These are phyloP conservation scores for Rhodeus uyekii DNA, from an alignment of 2,797 vertebrate species.

Conservation along the genomic window DNA sequence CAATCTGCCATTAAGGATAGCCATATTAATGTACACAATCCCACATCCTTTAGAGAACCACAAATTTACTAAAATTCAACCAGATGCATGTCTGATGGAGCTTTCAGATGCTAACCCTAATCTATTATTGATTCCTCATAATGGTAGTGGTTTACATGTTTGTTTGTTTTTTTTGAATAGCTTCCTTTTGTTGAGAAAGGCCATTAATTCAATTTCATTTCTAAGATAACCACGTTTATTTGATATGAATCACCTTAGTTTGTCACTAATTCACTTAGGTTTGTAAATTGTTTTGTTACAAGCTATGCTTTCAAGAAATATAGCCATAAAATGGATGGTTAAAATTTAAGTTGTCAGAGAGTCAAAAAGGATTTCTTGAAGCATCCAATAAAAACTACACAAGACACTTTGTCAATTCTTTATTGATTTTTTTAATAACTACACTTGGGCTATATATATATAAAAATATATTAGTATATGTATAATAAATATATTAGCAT, in stretches of 20 bases:
- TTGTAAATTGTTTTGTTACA: not conserved
- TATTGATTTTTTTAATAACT: not conserved
- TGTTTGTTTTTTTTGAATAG: too few species aligned
- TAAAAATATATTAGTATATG: too few species aligned
- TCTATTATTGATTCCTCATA: slow-evolving; percentile 45
- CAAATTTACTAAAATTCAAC: slow-evolving; percentile 24
- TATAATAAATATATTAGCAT: too few species aligned
- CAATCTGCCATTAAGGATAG: slow-evolving; percentile 39
- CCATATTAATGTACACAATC: slow-evolving; percentile 7
- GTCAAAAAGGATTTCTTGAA: not conserved
- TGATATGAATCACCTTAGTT: not conserved
- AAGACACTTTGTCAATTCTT: not conserved
- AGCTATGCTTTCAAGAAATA: not conserved
- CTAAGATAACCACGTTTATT: not conserved
- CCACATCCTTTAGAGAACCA: slow-evolving; percentile 49
- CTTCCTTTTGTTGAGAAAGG: not conserved
- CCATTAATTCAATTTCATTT: not conserved
- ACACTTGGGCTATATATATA: too few species aligned
- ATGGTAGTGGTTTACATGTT: not conserved
- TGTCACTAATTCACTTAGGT: not conserved
- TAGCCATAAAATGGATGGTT: not conserved
- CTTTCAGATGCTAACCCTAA: slow-evolving; percentile 18
- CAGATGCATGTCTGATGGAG: slow-evolving; percentile 10
- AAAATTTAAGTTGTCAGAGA: not conserved
- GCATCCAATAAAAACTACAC: not conserved